These are phyloP conservation scores for Sinosuthora webbiana DNA, from an alignment of 2,113 vertebrate genomes.

Conservation along the genomic window DNA sequence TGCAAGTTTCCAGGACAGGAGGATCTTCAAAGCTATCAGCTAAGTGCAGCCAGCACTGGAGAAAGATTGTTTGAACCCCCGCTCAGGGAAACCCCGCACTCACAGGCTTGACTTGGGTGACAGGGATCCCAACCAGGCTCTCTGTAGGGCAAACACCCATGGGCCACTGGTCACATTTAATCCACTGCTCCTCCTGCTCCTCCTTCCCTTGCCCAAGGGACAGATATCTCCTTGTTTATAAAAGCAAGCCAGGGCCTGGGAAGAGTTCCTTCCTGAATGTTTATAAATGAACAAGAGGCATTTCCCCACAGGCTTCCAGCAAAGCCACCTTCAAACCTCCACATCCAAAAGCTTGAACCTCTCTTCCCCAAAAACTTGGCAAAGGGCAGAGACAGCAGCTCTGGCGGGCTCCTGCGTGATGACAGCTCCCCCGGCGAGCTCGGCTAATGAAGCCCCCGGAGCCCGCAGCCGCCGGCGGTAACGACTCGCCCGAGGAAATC, in stretches of 20 bases:
- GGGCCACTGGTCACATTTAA: background rate
- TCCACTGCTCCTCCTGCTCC: background rate
- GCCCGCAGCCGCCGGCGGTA: background rate
- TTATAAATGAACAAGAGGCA: background rate
- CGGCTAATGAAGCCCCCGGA: background rate
- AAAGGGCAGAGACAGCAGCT: background rate
- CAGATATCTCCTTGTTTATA: background rate
- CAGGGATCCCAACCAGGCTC: background rate
- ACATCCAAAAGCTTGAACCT: background rate
- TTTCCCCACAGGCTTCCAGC: background rate
- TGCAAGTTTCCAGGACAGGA: background rate
- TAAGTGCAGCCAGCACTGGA: background rate
- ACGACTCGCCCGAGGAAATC: background rate
- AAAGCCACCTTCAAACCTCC: background rate
- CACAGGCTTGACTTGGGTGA: background rate
- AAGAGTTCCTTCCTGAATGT: background rate
- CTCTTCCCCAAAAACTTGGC: background rate
- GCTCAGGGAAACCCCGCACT: background rate
- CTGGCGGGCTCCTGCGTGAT: fast-evolving
- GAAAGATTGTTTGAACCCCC: background rate
- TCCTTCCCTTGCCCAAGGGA: background rate
- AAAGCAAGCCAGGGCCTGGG: background rate
- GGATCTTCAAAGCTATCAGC: background rate
- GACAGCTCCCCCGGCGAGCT: fast-evolving
- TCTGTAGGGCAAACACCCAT: background rate